Evolutionary conservation across 2,888 invertebrate genomes (phyloP).

Genomic region (Mimachlamys varia): DNA sequence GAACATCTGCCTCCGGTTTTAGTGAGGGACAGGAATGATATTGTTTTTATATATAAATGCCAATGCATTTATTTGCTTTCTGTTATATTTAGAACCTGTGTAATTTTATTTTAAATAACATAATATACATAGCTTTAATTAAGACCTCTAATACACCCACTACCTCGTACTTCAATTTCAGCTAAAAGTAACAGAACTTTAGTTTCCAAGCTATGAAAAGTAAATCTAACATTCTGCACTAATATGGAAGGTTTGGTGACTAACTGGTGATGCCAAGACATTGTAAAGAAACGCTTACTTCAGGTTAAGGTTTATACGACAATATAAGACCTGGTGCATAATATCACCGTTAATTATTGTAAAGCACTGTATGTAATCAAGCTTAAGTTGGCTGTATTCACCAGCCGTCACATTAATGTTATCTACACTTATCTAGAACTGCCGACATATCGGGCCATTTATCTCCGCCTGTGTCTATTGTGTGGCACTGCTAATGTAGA

Average conservation of each 20-base stretch:
- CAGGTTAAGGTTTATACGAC: neutral
- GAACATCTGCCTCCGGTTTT: too few species aligned
- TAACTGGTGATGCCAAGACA: neutral
- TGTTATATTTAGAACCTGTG: too few species aligned
- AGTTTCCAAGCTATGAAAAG: neutral
- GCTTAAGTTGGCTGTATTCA: too few species aligned
- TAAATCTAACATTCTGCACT: neutral
- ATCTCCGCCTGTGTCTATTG: neutral
- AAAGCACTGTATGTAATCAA: neutral
- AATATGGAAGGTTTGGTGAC: neutral
- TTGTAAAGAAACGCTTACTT: neutral
- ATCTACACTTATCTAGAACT: neutral
- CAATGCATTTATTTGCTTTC: too few species aligned
- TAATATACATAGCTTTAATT: too few species aligned
- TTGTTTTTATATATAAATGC: too few species aligned
- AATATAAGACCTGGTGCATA: slow-evolving; percentile 24
- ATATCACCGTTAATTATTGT: neutral
- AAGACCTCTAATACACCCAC: too few species aligned
- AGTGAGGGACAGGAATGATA: too few species aligned
- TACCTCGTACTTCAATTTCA: too few species aligned
- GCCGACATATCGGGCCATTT: slow-evolving; percentile 12
- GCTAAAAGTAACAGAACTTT: too few species aligned
- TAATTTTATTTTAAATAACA: too few species aligned
- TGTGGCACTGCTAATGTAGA: neutral
- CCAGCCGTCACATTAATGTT: neutral